phyloP scores from a whole-genome alignment of 2,113 vertebrate genomes.

The Colinus virginianus region DNA sequence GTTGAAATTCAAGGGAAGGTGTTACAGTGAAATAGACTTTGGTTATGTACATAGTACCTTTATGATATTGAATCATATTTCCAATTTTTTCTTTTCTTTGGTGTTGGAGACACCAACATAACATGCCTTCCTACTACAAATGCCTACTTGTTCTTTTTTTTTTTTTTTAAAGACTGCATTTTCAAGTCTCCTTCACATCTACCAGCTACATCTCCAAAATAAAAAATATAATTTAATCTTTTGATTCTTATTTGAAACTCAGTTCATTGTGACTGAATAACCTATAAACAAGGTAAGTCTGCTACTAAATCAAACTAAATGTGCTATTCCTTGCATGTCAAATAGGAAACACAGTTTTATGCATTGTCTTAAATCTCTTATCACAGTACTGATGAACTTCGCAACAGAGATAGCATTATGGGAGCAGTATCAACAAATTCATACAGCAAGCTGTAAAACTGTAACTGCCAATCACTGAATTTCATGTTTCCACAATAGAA shows the following conservation, averaged over 20 bases:
- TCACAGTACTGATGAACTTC: background rate
- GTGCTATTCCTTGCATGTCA: background rate
- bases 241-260: background rate
- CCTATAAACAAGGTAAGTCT: background rate
- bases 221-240: background rate
- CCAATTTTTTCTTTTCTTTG: background rate
- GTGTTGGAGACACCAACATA: background rate
- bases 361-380: background rate
- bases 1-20: background rate
- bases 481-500: background rate
- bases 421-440: background rate
- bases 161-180: too few relatives aligned
- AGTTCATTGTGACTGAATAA: background rate
- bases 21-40: background rate
- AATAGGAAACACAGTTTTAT: background rate
- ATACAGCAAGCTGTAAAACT: background rate
- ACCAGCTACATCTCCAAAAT: too few relatives aligned
- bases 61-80: background rate
- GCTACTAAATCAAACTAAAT: background rate
- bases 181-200: background rate
- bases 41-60: background rate
- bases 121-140: background rate
- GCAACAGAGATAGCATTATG: background rate
- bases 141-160: background rate
- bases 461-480: background rate